These are phyloP conservation scores for Phylloscopus trochilus DNA, from an alignment of 2,113 vertebrate species.

Conservation along the genomic window DNA sequence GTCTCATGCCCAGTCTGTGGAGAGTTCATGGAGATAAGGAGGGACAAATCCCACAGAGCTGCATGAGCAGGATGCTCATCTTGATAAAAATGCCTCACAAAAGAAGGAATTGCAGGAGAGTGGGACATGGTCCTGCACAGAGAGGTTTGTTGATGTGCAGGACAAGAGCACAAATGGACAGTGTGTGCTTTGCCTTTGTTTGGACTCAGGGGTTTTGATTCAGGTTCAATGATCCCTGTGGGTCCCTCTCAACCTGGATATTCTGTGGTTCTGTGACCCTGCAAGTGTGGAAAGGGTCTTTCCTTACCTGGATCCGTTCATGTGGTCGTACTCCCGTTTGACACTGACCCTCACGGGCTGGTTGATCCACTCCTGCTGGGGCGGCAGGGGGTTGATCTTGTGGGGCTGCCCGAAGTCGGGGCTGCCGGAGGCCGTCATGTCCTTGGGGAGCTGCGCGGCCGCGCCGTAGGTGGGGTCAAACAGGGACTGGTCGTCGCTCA, in stretches of 20 bases:
- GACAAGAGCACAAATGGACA: rapidly evolving
- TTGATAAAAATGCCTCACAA: neutral
- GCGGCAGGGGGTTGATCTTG: constrained; percentile 95
- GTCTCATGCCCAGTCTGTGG: neutral
- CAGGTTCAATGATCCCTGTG: rapidly evolving
- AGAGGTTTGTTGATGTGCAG: neutral
- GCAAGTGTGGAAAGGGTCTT: neutral
- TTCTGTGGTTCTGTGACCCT: rapidly evolving
- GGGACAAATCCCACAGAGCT: neutral
- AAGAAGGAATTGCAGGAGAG: neutral
- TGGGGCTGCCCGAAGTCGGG: constrained; percentile 95
- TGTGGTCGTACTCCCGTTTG: constrained; percentile 97
- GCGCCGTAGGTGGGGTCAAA: constrained; percentile 94
- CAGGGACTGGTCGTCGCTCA: constrained; percentile 99
- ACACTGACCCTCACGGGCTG: constrained; percentile 91
- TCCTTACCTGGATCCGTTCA: constrained; percentile 94
- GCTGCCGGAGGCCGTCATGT: constrained; percentile 98
- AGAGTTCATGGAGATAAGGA: neutral
- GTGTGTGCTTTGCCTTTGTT: neutral
- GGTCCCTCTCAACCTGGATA: no score
- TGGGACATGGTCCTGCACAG: neutral
- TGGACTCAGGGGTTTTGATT: neutral
- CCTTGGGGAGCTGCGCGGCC: constrained; percentile 92
- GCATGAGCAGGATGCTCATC: neutral
- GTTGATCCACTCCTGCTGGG: constrained; percentile 97